Evolutionary conservation across 1,140 invertebrate species (phyloP), one percentile per base, ranked within the genome.

Genomic region (Meloidogyne floridensis): DNA sequence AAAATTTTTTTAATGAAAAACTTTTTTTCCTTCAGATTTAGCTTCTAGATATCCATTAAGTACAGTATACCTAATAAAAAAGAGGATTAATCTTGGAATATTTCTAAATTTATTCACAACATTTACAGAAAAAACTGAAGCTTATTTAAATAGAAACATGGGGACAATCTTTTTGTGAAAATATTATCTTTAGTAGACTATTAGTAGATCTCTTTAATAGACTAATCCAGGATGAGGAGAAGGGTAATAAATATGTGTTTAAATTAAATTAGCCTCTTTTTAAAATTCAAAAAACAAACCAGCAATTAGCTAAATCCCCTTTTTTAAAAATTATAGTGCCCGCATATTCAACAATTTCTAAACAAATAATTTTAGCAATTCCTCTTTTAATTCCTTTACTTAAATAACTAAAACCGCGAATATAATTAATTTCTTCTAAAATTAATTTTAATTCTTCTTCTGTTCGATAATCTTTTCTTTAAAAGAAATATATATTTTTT

Each of bases 261-360:
- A 32, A 32, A 32, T 32, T 0, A 32, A 32, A 32, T 32, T 32
- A 32, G 2, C 32, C 32, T 32, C 32, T 32, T 32, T 32, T 32
- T 32, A 32, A 32, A 32, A 32, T 32, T 32, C 32, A 32, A 32
- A 65, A 59, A 69, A 95, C 94, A 91, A 95, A 95, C 95, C 95
- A 95, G 42, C 94, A 94, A 83, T 93, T 93, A n/a, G 94, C 95
- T 90, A 94, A 94, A 88, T 95, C 94, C 70, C 95, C 95, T 92
- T 95, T 95, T 89, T 94, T 94, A 90, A 96, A 96, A 87, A 95
- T 92, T 74, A 94, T 93, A 82, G 93, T 94, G 73, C 94, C 94
- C 65, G 93, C 92, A 88, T 93, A 93, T n/a, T 93, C 92, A 91
- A 95, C 94, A 18, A 94, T 93, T 91, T 95, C 95, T 90, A 95